Evolutionary conservation across 1,140 invertebrate species (phyloP).

Genomic region (Drosophila athabasca): DNA sequence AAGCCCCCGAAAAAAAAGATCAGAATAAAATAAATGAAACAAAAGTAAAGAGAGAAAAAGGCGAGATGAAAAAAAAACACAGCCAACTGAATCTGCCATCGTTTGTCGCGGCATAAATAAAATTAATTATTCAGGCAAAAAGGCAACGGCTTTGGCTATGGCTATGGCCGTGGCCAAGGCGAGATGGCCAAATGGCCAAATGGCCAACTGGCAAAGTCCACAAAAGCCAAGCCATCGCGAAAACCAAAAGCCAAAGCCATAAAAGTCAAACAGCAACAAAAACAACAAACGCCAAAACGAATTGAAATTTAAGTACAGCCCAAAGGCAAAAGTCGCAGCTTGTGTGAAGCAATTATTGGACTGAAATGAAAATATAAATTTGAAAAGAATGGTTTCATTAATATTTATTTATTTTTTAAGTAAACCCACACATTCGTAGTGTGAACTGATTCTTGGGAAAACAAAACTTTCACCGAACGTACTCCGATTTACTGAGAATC

Average conservation of each 20-base stretch:
- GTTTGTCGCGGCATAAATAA: constrained; percentile 66
- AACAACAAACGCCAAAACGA: constrained; percentile 14
- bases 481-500: too few relatives aligned
- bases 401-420: too few relatives aligned
- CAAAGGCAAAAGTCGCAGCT: constrained; percentile 37
- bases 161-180: constrained; percentile 10
- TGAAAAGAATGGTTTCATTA: too few relatives aligned
- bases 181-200: constrained; percentile 33
- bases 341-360: constrained; percentile 25
- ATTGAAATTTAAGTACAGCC: constrained; percentile 47
- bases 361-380: too few relatives aligned
- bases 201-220: constrained; percentile 39
- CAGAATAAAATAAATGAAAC: constrained; percentile 19
- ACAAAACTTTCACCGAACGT: too few relatives aligned
- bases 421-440: too few relatives aligned
- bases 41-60: constrained; percentile 13
- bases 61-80: not conserved
- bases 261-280: constrained; percentile 40
- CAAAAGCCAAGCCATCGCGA: constrained; percentile 11
- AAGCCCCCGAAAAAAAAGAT: not conserved
- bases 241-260: constrained; percentile 26
- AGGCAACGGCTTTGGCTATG: constrained; percentile 26
- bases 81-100: constrained; percentile 16
- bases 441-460: too few relatives aligned
- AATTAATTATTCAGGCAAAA: constrained; percentile 67